These are phyloP conservation scores for Hoplias malabaricus DNA, from an alignment of 2,113 vertebrate genomes.

Conservation along the genomic window DNA sequence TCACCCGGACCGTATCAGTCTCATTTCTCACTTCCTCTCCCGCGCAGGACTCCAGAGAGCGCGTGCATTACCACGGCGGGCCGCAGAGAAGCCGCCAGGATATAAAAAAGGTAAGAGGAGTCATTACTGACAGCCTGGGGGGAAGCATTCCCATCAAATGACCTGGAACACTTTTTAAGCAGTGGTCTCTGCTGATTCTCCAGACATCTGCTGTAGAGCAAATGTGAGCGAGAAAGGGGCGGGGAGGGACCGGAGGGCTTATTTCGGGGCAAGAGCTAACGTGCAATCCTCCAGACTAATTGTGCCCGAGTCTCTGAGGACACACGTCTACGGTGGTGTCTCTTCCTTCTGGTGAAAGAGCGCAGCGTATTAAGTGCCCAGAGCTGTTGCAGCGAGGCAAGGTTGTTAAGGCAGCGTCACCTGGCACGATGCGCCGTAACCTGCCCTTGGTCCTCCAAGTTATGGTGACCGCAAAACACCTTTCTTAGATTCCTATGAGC, in stretches of 20 bases:
- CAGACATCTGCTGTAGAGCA: constrained; percentile 66
- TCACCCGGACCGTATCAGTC: constrained; percentile 12
- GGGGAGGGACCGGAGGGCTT: constrained; percentile 9
- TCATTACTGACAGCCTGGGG: constrained; percentile 63
- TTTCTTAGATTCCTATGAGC: too few species aligned
- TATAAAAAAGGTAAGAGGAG: constrained; percentile 66
- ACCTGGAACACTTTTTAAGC: constrained; percentile 71
- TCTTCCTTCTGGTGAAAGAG: constrained; percentile 22
- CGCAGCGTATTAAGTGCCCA: constrained; percentile 11
- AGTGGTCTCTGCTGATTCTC: constrained; percentile 63
- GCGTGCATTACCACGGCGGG: constrained; percentile 45
- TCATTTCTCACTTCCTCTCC: constrained; percentile 21
- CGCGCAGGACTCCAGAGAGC: constrained; percentile 45
- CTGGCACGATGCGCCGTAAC: not conserved
- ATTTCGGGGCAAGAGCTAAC: constrained; percentile 40
- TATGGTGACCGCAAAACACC: not conserved
- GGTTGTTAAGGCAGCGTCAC: constrained; percentile 25
- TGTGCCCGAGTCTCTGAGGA: constrained; percentile 37
- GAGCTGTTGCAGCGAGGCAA: not conserved
- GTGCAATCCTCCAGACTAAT: constrained; percentile 55
- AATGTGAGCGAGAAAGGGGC: constrained; percentile 35
- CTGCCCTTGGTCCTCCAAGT: not conserved
- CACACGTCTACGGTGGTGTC: constrained; percentile 16
- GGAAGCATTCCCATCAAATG: constrained; percentile 68
- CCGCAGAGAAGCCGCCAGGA: constrained; percentile 53